phyloP scores from a whole-genome alignment of 2,888 invertebrate species.

The Leptogaster cylindrica region DNA sequence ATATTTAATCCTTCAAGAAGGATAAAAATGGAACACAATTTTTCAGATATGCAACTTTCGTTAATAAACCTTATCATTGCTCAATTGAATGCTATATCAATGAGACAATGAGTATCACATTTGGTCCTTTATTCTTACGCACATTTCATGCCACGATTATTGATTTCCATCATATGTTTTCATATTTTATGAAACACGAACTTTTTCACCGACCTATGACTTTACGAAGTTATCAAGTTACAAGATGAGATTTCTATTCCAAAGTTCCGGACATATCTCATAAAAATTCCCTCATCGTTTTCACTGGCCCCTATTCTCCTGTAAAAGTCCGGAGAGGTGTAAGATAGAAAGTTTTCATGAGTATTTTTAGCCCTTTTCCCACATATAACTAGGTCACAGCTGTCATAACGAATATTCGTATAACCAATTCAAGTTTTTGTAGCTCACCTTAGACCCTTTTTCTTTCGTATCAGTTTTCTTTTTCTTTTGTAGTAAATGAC shows the following conservation, averaged over 20 bases:
- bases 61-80: too few species aligned
- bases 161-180: background rate
- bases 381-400: conserved; percentile 35
- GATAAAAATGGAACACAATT: too few species aligned
- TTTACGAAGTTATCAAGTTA: conserved; percentile 13
- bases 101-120: background rate
- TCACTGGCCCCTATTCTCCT: conserved; percentile 14
- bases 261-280: conserved; percentile 16
- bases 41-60: too few species aligned
- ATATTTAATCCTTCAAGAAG: too few species aligned
- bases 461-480: too few species aligned
- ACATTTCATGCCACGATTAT: conserved; percentile 1
- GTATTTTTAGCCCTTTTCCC: conserved; percentile 7
- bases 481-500: conserved; percentile 5
- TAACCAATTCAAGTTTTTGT: conserved; percentile 19
- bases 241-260: conserved; percentile 25
- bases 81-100: too few species aligned
- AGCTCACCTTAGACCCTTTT: conserved; percentile 28
- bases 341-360: conserved; percentile 20
- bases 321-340: background rate
- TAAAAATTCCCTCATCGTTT: conserved; percentile 26
- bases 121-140: background rate
- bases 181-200: background rate
- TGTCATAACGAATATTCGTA: conserved; percentile 27
- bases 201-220: conserved; percentile 11